Evolutionary conservation across 2,888 invertebrate species (phyloP), one percentile per base, ranked within the genome.

Genomic region (Amphipoea lucens): DNA sequence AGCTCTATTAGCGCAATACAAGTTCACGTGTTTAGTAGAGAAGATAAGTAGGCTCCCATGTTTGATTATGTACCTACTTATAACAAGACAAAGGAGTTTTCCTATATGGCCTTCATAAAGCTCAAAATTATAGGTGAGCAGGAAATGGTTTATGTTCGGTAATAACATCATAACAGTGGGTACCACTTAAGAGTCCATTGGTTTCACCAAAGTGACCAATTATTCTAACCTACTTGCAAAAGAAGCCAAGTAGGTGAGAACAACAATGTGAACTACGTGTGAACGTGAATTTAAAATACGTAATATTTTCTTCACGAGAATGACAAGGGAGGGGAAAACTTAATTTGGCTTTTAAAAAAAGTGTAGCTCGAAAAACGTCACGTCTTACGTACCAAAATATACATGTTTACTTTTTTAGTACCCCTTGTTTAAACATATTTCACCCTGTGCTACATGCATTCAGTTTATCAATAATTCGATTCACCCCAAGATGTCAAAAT

Each of bases 401-500:
- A 86, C 79, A 82, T 90, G 90, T 92, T 91, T 90, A 89, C 88
- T 87, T 88, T 88, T 89, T 89, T 83, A 77, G 78, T 81, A 82
- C 91, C 93, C 93, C 89, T 90, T 89, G 86, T 85, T 89, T 86
- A 92, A 91, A 92, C 88, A 92, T 76, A 79, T 86, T 90, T 86
- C 85, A 86, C 90, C 89, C 90, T 82, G 83, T 78, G 82, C 79
- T 88, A 78, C 85, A 87, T 91, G 91, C 90, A 91, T 92, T 92
- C 89, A 86, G 90, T 88, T 89, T 90, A 83, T 89, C 91, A 89
- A 92, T 93, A 94, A 94, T 92, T 93, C 86, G 90, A 92, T 94
- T 94, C 95, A 92, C 95, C 94, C 94, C 88, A 90, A 89, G 87
- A 89, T 86, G 90, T 90, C 90, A 92, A 93, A 94, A 94, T 94